Percentiles rank a stretch among this genome's conserved stretches.
Evolutionary conservation across 2,113 vertebrate genomes (phyloP).

Genomic region (Clupea harengus): DNA sequence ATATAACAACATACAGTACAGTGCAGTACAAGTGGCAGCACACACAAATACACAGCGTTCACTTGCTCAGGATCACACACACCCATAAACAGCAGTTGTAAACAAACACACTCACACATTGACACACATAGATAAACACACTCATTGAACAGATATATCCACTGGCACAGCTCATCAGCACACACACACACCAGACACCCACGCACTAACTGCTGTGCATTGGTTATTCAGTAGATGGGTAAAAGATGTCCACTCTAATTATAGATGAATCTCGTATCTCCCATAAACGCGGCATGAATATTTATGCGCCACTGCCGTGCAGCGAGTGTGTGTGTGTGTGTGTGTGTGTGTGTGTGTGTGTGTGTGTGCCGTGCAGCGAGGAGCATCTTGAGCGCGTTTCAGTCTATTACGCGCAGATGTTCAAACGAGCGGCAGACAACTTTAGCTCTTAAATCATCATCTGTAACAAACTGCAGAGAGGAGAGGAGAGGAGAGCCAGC

Average conservation of each 20-base stretch:
- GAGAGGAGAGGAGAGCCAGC: background rate
- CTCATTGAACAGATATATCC: slow-evolving; percentile 6
- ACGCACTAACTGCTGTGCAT: background rate
- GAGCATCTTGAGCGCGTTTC: slow-evolving; percentile 15
- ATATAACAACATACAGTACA: background rate
- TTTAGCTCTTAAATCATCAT: slow-evolving; percentile 18
- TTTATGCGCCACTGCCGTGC: background rate
- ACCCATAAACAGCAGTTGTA: slow-evolving; percentile 31
- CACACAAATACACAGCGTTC: background rate
- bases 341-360: no score
- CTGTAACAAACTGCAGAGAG: slow-evolving; percentile 5
- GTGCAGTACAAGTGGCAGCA: background rate
- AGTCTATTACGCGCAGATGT: slow-evolving; percentile 16
- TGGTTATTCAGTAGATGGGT: slow-evolving; percentile 17
- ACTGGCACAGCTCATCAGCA: background rate
- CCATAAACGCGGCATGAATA: slow-evolving; percentile 9
- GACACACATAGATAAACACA: background rate
- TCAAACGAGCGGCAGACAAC: slow-evolving; percentile 6
- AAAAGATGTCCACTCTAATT: slow-evolving; percentile 16
- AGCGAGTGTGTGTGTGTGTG: background rate
- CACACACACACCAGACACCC: background rate
- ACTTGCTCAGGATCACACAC: background rate
- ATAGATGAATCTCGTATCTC: slow-evolving; percentile 13
- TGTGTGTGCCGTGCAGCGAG: background rate
- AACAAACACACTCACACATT: slow-evolving; percentile 12